phyloP scores from a whole-genome alignment of 2,797 vertebrate genomes.

The Gymnothorax reevesii region DNA sequence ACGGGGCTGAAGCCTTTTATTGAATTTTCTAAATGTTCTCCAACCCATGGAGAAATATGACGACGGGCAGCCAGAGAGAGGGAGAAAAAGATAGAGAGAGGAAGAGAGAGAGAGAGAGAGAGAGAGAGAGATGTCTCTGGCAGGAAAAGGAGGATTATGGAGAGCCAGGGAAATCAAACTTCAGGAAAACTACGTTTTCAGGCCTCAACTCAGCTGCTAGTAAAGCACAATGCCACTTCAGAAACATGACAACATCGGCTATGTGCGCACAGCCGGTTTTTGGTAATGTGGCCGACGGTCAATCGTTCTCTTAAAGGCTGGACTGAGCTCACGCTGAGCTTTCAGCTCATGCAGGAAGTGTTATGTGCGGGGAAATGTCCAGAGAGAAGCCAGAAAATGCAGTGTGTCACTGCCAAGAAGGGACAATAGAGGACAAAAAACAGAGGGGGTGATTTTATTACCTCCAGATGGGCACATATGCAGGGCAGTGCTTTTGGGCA shows the following conservation, averaged over 20 bases:
- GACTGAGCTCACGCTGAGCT: not conserved
- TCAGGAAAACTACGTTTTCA: not conserved
- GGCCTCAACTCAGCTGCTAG: not conserved
- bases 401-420: slow-evolving; percentile 2
- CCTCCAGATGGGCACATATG: not conserved
- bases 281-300: not conserved
- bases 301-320: not conserved
- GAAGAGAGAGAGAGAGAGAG: not conserved
- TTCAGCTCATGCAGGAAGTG: not conserved
- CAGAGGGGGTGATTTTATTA: not conserved
- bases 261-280: not conserved
- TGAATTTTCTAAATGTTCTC: not conserved
- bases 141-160: not conserved
- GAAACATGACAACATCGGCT: not conserved
- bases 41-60: not conserved
- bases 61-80: too few relatives aligned
- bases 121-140: not conserved
- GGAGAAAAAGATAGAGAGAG: not conserved
- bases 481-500: not conserved
- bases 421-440: not conserved
- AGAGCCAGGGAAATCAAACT: not conserved
- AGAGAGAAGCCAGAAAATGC: not conserved
- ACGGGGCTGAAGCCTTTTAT: not conserved
- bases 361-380: not conserved
- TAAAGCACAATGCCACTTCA: not conserved